Evolutionary conservation across 2,888 invertebrate genomes (phyloP), one percentile per base, ranked within the genome.

Genomic region (Ormyrus nitidulus): DNA sequence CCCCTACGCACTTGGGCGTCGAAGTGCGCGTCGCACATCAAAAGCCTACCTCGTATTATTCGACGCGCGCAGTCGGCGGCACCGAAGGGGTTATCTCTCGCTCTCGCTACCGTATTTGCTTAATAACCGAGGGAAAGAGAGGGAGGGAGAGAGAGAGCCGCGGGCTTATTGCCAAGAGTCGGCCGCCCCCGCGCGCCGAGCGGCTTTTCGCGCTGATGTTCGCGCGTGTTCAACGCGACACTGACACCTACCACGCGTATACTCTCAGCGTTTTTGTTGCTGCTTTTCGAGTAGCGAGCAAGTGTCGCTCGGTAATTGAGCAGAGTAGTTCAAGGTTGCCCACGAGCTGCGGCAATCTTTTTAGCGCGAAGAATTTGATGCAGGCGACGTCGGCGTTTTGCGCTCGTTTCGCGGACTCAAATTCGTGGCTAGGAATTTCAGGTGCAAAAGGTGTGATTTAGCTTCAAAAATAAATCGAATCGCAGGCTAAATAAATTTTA

Each of bases 51-150:
- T 5, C 34, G 65, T 78, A 81, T 80, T 81, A 81, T 81, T 77
- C 70, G 76, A 71, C 79, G 59, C 70, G 49, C 64, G 34, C 34
- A 34, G 34, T 34, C 34, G 34, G 3, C 34, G 34, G 34, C 56
- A 5, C n/a, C 66, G 76, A 76, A 81, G 78, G 81, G 78, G 78
- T 81, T 78, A 78, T 77, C 73, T 44, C 72, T 75, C 74, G 68
- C 34, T 65, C 68, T 68, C 54, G 10, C 46, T 44, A 48, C 54
- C 83, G 83, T 84, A 83, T 84, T 85, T 84, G 83, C 85, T 84
- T 84, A 83, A 84, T 84, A 85, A 85, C 83, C 83, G 82, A 62
- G 54, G 79, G 72, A 53, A 68, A 66, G 70, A 66, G 44, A 49
- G 66, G 34, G 68, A 19, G 51, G 44, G 54, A 54, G 75, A 62